Conservation (phyloP, 2,797 vertebrate species). For the Lateolabrax maculatus region DNA sequence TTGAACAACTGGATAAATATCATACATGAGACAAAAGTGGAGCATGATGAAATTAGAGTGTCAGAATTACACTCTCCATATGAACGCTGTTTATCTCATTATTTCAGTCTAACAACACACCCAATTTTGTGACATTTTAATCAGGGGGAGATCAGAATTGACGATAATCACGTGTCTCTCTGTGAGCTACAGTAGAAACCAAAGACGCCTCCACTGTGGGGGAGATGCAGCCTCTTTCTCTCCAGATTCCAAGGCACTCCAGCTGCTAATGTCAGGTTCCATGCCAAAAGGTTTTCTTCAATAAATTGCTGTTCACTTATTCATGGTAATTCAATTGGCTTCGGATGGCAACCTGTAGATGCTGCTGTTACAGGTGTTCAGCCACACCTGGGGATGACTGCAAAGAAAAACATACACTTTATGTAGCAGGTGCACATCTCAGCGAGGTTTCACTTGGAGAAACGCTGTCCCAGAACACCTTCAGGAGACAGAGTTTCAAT, state of each 20-base stretch:
- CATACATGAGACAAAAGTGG: conserved; percentile 16
- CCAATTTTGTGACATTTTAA: neutral
- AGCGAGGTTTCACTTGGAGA: neutral
- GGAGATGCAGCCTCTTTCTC: neutral
- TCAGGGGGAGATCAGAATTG: neutral
- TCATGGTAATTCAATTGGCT: conserved; percentile 53
- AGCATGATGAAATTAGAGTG: conserved; percentile 32
- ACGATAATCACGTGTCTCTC: conserved; percentile 1
- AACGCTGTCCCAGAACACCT: neutral
- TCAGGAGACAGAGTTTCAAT: neutral
- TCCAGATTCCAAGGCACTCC: conserved; percentile 18
- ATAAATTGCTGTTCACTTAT: conserved; percentile 40
- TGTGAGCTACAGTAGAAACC: neutral
- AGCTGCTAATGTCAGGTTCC: conserved; percentile 31
- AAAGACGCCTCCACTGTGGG: neutral
- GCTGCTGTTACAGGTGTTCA: conserved; percentile 53
- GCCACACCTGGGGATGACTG: conserved; percentile 36
- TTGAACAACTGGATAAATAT: conserved; percentile 18
- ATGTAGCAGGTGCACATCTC: conserved; percentile 31
- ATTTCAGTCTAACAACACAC: neutral
- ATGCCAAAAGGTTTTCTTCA: conserved; percentile 39
- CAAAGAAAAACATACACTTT: neutral
- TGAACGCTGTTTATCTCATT: neutral
- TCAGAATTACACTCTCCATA: conserved; percentile 10
- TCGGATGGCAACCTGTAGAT: conserved; percentile 40